These are phyloP conservation scores for Hylomyscus alleni DNA, from an alignment of 2,797 vertebrate species.

Conservation along the genomic window DNA sequence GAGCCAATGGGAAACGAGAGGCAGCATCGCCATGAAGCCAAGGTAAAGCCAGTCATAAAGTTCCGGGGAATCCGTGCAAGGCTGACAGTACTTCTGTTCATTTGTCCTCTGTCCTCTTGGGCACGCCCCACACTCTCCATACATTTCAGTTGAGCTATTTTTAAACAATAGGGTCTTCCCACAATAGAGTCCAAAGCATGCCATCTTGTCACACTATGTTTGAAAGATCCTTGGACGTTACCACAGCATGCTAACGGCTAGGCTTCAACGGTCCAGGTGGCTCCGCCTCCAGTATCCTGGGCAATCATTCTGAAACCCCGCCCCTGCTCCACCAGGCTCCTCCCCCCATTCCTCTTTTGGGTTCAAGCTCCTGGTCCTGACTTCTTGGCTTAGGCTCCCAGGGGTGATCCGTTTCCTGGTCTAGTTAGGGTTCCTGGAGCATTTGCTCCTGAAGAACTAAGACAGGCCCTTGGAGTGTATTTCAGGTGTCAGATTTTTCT, in stretches of 20 bases:
- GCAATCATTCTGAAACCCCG: neutral
- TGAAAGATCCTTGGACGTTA: neutral
- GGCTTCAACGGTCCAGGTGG: neutral
- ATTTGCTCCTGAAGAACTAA: neutral
- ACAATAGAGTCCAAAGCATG: constrained; percentile 97
- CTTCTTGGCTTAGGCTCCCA: neutral
- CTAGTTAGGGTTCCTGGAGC: neutral
- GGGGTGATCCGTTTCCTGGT: neutral
- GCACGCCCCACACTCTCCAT: constrained; percentile 97
- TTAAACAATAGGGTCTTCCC: constrained; percentile 93
- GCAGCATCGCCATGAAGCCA: constrained; percentile 99
- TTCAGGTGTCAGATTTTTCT: constrained; percentile 68
- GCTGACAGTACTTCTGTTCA: constrained; percentile 93
- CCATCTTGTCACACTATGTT: constrained; percentile 55
- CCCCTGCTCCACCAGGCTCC: neutral
- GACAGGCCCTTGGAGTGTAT: neutral
- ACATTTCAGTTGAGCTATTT: constrained; percentile 88
- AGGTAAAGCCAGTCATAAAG: constrained; percentile 99
- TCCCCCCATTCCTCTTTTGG: too few relatives aligned
- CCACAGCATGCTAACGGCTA: neutral
- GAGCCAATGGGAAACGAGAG: constrained; percentile 98
- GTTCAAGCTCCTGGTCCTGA: neutral
- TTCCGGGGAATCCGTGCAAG: constrained; percentile 93
- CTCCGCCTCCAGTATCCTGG: neutral
- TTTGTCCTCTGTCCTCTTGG: constrained; percentile 95